These are phyloP conservation scores for Pharmacophagus antenor DNA, from an alignment of 2,888 invertebrate species.

Conservation along the genomic window DNA sequence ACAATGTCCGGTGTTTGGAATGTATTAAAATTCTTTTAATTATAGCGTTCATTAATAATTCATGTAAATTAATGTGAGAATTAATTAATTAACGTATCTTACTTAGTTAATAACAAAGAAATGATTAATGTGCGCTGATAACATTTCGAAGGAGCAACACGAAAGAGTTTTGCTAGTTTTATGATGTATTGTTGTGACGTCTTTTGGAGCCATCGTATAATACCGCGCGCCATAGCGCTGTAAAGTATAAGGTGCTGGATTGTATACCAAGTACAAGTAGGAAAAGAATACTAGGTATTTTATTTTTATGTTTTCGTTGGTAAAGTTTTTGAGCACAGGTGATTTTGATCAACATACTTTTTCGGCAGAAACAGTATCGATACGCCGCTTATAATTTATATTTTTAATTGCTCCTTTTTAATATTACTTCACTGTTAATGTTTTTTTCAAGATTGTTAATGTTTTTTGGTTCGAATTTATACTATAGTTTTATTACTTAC, in stretches of 20 bases:
- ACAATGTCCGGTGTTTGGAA: slow-evolving; percentile 11
- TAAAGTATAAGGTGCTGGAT: too few species aligned
- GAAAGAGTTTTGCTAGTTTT: slow-evolving; percentile 16
- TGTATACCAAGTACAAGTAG: not conserved
- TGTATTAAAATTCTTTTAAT: slow-evolving; percentile 16
- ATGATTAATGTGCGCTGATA: slow-evolving; percentile 29
- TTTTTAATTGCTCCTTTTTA: too few species aligned
- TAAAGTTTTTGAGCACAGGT: too few species aligned
- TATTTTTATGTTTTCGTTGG: too few species aligned
- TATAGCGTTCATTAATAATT: slow-evolving; percentile 25
- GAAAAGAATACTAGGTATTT: too few species aligned
- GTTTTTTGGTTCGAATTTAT: too few species aligned
- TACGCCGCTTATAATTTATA: too few species aligned
- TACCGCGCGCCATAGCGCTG: not conserved
- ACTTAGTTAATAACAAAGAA: slow-evolving; percentile 33
- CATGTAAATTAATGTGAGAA: slow-evolving; percentile 36
- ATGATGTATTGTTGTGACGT: slow-evolving; percentile 19
- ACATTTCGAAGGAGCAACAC: not conserved
- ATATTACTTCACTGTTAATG: too few species aligned
- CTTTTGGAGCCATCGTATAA: not conserved
- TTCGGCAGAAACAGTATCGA: too few species aligned
- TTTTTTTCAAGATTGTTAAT: too few species aligned
- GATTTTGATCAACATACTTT: too few species aligned
- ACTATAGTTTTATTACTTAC: too few species aligned
- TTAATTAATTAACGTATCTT: slow-evolving; percentile 29